Evolutionary conservation across 2,797 vertebrate genomes (phyloP), one percentile per base, ranked within the genome.

Genomic region (Myripristis jacobus): DNA sequence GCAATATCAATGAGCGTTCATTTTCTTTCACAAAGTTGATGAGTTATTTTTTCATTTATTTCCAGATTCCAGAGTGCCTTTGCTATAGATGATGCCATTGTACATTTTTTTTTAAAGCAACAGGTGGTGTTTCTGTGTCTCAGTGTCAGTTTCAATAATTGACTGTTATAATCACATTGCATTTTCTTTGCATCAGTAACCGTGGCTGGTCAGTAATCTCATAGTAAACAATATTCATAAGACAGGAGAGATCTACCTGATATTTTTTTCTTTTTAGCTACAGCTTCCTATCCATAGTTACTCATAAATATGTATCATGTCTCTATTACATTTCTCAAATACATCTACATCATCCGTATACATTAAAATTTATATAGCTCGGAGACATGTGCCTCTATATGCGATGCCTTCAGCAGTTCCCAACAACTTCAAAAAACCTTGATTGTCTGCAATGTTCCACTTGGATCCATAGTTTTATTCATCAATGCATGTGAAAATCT

Each of bases 1-100:
- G 47, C 56, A 80, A 79, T 87, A 90, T 89, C 81, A 85, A 59
- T 86, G 81, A 84, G 51, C 24, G 63, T 64, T 71, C 60, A 87
- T 87, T 84, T 70, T 75, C 70, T 84, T 86, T 86, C 80, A 87
- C 66, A 58, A 70, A 83, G 57, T 68, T 76, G 57, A 82, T 75
- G 75, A 68, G 67, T 63, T 65, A 27, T 66, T 62, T 59, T 41
- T 21, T 9, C 2, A n/a, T n/a, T n/a, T n/a, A n/a, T n/a, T n/a
- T n/a, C 21, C 18, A 3, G 6, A 6, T n/a, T n/a, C 21, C 18
- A 3, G 6, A 6, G 31, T 1, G 1, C 48, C 58, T 71, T 53
- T 19, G 61, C 68, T 47, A n/a, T 22, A 21, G 6, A 67, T 56
- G n/a, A 62, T 64, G 57, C 21, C 65, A 60, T 61, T 77, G 50